These are phyloP conservation scores for Pogoniulus pusillus DNA, from an alignment of 2,797 vertebrate genomes.

Conservation along the genomic window DNA sequence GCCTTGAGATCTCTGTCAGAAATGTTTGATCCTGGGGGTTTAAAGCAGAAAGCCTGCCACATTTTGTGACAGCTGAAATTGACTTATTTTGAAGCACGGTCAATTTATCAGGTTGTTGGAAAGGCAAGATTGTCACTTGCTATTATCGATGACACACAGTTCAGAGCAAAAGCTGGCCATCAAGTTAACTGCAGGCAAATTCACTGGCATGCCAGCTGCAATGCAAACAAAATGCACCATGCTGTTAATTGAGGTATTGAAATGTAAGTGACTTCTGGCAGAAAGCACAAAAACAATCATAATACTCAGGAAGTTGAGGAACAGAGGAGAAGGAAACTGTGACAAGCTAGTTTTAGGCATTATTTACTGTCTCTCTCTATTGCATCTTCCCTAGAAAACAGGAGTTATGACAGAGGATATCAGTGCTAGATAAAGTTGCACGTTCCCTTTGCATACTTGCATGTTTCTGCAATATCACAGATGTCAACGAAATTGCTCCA, in stretches of 20 bases:
- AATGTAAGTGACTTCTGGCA: not conserved
- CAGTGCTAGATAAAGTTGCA: not conserved
- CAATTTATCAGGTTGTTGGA: slow-evolving; percentile 47
- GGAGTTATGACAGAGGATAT: not conserved
- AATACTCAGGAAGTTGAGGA: not conserved
- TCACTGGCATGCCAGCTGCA: not conserved
- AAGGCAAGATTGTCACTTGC: slow-evolving; percentile 46
- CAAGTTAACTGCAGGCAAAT: slow-evolving; percentile 32
- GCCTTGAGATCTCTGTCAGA: slow-evolving; percentile 47
- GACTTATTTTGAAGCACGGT: slow-evolving; percentile 38
- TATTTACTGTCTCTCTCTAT: not conserved
- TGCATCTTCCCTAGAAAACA: not conserved
- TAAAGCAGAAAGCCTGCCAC: slow-evolving; percentile 15
- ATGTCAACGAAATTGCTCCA: not conserved
- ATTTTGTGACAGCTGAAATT: slow-evolving; percentile 16
- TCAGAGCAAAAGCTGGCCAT: slow-evolving; percentile 24
- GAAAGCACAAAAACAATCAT: not conserved
- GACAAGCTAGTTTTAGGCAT: not conserved
- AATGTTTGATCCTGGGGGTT: slow-evolving; percentile 2
- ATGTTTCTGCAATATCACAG: not conserved
- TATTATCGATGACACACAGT: slow-evolving; percentile 19
- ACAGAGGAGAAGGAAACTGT: not conserved
- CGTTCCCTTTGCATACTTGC: not conserved
- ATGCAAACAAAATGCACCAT: not conserved
- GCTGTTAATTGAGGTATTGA: not conserved